These are phyloP conservation scores for Narcine bancroftii DNA, from an alignment of 2,113 vertebrate genomes.

Conservation along the genomic window DNA sequence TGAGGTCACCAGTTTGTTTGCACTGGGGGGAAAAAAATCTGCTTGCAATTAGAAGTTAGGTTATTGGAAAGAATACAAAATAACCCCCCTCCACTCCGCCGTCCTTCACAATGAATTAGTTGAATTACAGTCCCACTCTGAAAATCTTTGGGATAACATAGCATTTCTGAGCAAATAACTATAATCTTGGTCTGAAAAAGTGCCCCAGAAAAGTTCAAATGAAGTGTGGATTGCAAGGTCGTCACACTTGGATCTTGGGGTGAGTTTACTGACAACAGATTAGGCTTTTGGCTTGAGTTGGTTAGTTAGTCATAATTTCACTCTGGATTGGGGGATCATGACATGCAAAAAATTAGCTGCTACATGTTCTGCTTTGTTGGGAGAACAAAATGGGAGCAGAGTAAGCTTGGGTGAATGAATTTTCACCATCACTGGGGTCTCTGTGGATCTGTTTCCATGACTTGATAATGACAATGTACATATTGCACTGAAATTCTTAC, in stretches of 20 bases:
- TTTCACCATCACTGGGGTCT: too few species aligned
- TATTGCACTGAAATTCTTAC: too few species aligned
- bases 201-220: background rate
- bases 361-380: background rate
- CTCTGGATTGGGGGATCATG: background rate
- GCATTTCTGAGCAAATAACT: background rate
- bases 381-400: too few species aligned
- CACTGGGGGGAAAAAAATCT: background rate
- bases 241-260: background rate
- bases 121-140: background rate
- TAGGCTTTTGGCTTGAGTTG: background rate
- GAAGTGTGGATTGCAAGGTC: background rate
- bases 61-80: background rate
- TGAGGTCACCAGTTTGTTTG: constrained; percentile 18
- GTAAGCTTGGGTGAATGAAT: too few species aligned
- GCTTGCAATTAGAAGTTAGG: background rate
- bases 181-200: background rate
- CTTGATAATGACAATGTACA: too few species aligned
- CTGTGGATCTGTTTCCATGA: too few species aligned
- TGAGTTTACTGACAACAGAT: background rate
- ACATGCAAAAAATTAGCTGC: background rate
- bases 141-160: background rate
- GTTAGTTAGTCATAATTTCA: background rate
- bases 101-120: background rate
- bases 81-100: background rate